These are phyloP conservation scores for Cantharis flavilabris DNA, from an alignment of 2,888 invertebrate genomes.

Conservation along the genomic window DNA sequence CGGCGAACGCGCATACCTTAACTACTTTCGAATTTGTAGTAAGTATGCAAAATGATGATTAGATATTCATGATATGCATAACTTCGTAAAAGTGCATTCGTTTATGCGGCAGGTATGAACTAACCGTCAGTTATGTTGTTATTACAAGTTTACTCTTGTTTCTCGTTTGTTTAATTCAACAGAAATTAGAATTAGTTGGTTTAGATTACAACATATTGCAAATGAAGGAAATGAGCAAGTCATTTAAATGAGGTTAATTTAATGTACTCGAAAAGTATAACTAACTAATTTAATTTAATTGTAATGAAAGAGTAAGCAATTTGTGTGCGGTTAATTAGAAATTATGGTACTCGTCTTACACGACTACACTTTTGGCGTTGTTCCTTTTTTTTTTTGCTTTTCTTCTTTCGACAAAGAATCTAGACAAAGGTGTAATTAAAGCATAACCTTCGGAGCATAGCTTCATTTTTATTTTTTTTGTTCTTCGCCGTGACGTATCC, in stretches of 20 bases:
- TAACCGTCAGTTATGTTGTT: not conserved
- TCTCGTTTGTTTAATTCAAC: not conserved
- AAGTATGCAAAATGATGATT: not conserved
- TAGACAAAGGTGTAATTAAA: not conserved
- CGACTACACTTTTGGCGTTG: not conserved
- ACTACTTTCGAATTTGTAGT: not conserved
- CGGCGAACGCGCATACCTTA: not conserved
- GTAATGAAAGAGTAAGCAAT: conserved; percentile 1
- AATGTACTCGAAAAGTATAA: conserved; percentile 14
- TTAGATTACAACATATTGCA: conserved; percentile 3
- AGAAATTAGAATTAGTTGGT: not conserved
- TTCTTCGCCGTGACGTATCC: not conserved
- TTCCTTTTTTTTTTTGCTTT: not conserved
- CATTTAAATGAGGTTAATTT: conserved; percentile 26
- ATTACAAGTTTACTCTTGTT: not conserved
- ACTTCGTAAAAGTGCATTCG: not conserved
- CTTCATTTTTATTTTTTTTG: not conserved
- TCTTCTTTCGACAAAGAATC: not conserved
- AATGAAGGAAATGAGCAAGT: conserved; percentile 18
- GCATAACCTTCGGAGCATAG: not conserved
- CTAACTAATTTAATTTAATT: conserved; percentile 3
- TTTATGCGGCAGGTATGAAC: not conserved
- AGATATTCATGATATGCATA: not conserved
- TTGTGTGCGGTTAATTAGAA: not conserved
- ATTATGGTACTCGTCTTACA: not conserved